Base-by-base conservation (phyloP, 2,797 vertebrate genomes). In the Sciurus carolinensis region DNA sequence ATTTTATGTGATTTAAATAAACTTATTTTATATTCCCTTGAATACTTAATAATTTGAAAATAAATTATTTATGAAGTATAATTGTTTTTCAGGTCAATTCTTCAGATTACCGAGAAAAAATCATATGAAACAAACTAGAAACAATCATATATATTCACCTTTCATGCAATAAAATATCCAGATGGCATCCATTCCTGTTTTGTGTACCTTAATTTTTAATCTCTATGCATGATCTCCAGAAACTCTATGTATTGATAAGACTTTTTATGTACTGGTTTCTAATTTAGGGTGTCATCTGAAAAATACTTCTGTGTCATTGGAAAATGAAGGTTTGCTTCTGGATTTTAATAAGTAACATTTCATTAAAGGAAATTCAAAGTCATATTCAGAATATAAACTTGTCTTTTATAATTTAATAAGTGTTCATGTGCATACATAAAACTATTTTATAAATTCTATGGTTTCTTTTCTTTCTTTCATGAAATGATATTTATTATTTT, bases 241-340 rank as follows among this genome's bases (percentile, higher is more conserved):
- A 80, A 92, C 75, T 67, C 20, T 47, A 15, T 42, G 10, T n/a
- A 17, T 52, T 42, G 44, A 47, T 5, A 33, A 69, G 30, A 24
- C 67, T 36, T 39, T 39, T 62, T 59, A 30, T 66, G 76, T 88
- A 95, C 66, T 66, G 39, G 86, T 93, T 92, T 82, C 71, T 72
- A 96, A 59, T 28, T 44, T 44, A 36, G 7, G 33, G 52, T 94
- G 71, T 79, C 14, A 94, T 95, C 79, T 96, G 39, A 95, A 97
- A 97, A 44, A 42, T 39, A 36, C 30, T 44, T 87, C 39, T 39
- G 0, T 76, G 17, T 30, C 90, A 92, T 33, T 87, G 39, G 17
- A 18, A 67, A 87, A 84, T 42, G 30, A 50, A 1, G 28, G 2
- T 50, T 79, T 59, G 30, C 36, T 62, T 91, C 39, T 39, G 26